These are phyloP conservation scores for Tuta absoluta DNA, from an alignment of 2,888 invertebrate species.

Conservation along the genomic window DNA sequence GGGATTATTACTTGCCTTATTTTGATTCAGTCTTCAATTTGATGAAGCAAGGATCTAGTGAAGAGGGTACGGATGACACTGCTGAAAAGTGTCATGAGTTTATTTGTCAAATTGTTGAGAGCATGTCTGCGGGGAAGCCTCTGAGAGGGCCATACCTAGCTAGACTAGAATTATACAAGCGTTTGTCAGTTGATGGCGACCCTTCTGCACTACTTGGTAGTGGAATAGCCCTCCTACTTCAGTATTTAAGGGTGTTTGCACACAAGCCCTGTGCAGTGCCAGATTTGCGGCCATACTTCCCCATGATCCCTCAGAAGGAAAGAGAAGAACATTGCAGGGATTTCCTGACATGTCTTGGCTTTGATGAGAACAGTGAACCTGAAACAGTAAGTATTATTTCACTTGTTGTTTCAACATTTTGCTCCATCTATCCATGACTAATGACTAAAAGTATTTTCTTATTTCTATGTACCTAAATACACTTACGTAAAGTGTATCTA, in stretches of 20 bases:
- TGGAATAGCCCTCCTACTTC: constrained; percentile 85
- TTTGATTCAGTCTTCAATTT: constrained; percentile 86
- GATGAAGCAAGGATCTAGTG: constrained; percentile 60
- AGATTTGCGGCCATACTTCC: constrained; percentile 89
- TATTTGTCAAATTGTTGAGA: constrained; percentile 76
- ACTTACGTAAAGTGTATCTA: too few species aligned
- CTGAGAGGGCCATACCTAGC: constrained; percentile 92
- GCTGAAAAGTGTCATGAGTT: constrained; percentile 74
- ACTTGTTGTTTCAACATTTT: not conserved
- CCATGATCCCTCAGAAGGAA: constrained; percentile 84
- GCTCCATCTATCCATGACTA: too few species aligned
- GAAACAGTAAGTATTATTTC: constrained; percentile 75
- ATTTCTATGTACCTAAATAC: too few species aligned
- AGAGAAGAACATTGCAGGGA: constrained; percentile 81
- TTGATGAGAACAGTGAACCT: constrained; percentile 83
- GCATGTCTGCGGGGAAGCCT: constrained; percentile 69
- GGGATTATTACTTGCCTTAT: constrained; percentile 88
- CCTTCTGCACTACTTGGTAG: constrained; percentile 82
- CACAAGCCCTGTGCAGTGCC: constrained; percentile 92
- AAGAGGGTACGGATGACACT: constrained; percentile 61
- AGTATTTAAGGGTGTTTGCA: constrained; percentile 91
- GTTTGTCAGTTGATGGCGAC: constrained; percentile 79
- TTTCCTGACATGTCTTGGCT: constrained; percentile 83
- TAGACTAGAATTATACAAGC: constrained; percentile 87
- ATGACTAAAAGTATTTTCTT: too few species aligned